phyloP scores from a whole-genome alignment of 2,113 vertebrate species.

The Engraulis encrasicolus region DNA sequence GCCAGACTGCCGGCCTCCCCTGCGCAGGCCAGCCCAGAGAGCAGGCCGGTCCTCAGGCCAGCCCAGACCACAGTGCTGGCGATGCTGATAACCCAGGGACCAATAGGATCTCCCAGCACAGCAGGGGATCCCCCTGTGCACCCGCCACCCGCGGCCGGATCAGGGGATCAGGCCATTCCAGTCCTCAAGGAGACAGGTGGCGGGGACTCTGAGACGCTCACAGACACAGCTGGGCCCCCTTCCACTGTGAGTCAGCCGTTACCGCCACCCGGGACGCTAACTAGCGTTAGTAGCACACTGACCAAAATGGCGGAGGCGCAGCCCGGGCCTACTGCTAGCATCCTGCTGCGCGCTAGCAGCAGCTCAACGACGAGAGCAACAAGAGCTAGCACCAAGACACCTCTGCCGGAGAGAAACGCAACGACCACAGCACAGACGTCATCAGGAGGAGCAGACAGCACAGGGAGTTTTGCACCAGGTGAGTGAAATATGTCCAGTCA shows the following conservation, averaged over 20 bases:
- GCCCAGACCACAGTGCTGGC: background rate
- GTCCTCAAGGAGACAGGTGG: background rate
- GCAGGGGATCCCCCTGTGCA: background rate
- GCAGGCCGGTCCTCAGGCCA: too few species aligned
- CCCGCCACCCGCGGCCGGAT: background rate
- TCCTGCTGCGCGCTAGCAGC: background rate
- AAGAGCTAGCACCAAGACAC: background rate
- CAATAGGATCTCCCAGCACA: background rate
- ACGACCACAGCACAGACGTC: background rate
- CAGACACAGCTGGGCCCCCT: too few species aligned
- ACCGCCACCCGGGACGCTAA: background rate
- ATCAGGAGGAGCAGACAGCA: background rate
- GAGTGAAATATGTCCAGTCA: background rate
- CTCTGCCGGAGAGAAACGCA: background rate
- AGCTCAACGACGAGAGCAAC: background rate
- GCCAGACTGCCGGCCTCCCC: background rate
- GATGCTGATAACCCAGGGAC: background rate
- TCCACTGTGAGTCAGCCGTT: background rate
- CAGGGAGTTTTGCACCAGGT: background rate
- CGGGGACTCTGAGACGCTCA: too few species aligned
- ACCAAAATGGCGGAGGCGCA: slow-evolving; percentile 11
- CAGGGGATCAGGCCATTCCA: background rate
- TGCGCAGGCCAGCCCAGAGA: background rate
- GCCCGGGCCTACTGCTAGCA: background rate
- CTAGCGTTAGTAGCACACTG: background rate